Evolutionary conservation across 2,113 vertebrate species (phyloP).

Genomic region (Crotophaga sulcirostris): DNA sequence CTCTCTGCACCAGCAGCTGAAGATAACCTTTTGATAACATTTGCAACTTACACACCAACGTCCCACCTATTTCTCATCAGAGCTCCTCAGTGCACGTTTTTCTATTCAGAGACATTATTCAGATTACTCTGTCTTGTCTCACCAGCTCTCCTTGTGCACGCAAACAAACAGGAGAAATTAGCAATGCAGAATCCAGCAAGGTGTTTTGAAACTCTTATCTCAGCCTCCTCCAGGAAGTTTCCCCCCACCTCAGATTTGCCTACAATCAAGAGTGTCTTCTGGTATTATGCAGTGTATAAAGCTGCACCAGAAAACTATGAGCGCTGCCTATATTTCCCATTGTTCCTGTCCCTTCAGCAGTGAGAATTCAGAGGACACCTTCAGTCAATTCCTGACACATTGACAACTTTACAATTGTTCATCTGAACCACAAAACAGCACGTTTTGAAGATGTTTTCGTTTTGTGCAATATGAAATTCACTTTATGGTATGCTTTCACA

Average conservation of each 20-base stretch:
- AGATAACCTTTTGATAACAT: neutral
- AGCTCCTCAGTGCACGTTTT: neutral
- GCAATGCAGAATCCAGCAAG: neutral
- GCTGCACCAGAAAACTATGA: neutral
- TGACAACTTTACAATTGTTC: neutral
- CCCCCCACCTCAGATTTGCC: neutral
- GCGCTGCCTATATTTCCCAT: neutral
- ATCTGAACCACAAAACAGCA: neutral
- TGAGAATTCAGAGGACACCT: neutral
- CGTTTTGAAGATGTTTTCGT: neutral
- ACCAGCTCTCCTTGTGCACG: neutral
- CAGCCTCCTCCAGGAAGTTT: neutral
- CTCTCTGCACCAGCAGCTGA: neutral
- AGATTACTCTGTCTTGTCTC: constrained; percentile 9
- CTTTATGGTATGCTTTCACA: neutral
- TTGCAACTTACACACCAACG: neutral
- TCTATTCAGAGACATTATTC: constrained; percentile 13
- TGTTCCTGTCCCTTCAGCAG: neutral
- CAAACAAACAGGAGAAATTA: constrained; percentile 15
- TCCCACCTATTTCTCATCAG: neutral
- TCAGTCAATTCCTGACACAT: neutral
- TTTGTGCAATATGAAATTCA: neutral
- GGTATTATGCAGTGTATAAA: neutral
- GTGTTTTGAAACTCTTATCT: neutral
- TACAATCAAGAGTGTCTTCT: neutral